Evolutionary conservation across 2,113 vertebrate species (phyloP), one percentile per base, ranked within the genome.

Genomic region (Anas platyrhynchos): DNA sequence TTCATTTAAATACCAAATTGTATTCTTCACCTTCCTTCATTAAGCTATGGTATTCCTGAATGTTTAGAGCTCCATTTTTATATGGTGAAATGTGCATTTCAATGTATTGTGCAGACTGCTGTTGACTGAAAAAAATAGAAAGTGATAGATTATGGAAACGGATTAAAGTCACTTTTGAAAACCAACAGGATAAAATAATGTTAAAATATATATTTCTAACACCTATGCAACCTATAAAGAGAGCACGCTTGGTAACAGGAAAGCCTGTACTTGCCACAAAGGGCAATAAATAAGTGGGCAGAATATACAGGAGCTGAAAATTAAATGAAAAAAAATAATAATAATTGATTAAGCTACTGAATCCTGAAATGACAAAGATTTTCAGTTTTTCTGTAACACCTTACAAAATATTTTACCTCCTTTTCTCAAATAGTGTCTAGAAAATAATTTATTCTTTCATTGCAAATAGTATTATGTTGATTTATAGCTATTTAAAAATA

Each of bases 1-100:
- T 97, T 88, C 86, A 97, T 97, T 94, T 96, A 96, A 97, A 96
- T 97, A 97, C 62, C 91, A 96, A 81, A 89, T 96, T 92, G 94
- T 78, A 48, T 88, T 93, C 93, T 93, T 95, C 65, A 89, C 85
- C 93, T 94, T 76, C 67, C 72, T 89, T 88, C 91, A 95, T 77
- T 94, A 95, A 92, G 93, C 67, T 91, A 21, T 43, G 63, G 29
- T 48, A 83, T 43, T 89, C 41, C 63, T 82, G 72, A 34, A 58
- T 52, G 46, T 48, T 59, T 68, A 61, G 77, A 91, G 62, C 92
- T 94, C 58, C 7, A 11, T 21, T 88, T 82, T 92, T 32, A 10
- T 32, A 44, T n/a, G 34, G 41, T 71, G 81, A 95, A 93, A 93
- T 54, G 69, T 55, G 46, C 65, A 44, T 81, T 94, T 95, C 44